These are phyloP conservation scores for Spondyliosoma cantharus DNA, from an alignment of 2,797 vertebrate genomes.

Conservation along the genomic window DNA sequence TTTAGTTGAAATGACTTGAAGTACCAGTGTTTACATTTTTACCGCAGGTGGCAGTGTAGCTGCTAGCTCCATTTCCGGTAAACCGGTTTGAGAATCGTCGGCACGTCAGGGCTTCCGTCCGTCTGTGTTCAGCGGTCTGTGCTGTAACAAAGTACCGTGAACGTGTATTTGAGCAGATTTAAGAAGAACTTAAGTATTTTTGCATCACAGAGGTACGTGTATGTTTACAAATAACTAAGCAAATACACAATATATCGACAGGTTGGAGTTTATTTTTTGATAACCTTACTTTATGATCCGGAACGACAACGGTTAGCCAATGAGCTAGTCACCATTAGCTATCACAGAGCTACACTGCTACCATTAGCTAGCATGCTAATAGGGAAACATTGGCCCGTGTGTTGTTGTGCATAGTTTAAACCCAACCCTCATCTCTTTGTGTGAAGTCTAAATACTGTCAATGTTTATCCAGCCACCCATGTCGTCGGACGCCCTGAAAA, in stretches of 20 bases:
- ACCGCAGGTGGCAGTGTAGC: slow-evolving; percentile 43
- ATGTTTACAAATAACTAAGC: fast-evolving
- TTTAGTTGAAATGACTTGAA: background rate
- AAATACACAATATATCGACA: background rate
- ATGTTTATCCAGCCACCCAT: slow-evolving; percentile 54
- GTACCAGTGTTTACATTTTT: background rate
- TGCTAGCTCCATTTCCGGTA: background rate
- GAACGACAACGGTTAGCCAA: slow-evolving; percentile 25
- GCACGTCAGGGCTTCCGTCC: slow-evolving; percentile 62
- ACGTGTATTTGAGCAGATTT: background rate
- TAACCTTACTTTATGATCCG: background rate
- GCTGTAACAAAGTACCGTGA: background rate
- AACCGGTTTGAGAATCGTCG: slow-evolving; percentile 7
- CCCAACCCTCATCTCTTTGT: fast-evolving
- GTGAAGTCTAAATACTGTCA: fast-evolving
- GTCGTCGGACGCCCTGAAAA: slow-evolving; percentile 91
- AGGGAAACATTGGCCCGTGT: too few species aligned
- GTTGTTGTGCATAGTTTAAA: fast-evolving
- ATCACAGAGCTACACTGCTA: slow-evolving; percentile 29
- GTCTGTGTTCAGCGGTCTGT: slow-evolving; percentile 22
- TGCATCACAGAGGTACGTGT: slow-evolving; percentile 16
- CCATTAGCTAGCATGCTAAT: slow-evolving; percentile 26
- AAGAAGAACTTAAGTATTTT: background rate
- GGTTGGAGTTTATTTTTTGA: fast-evolving
- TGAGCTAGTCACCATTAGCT: slow-evolving; percentile 17